Base-by-base conservation (phyloP, 2,888 invertebrate species). In the Drosophila ezoana region DNA sequence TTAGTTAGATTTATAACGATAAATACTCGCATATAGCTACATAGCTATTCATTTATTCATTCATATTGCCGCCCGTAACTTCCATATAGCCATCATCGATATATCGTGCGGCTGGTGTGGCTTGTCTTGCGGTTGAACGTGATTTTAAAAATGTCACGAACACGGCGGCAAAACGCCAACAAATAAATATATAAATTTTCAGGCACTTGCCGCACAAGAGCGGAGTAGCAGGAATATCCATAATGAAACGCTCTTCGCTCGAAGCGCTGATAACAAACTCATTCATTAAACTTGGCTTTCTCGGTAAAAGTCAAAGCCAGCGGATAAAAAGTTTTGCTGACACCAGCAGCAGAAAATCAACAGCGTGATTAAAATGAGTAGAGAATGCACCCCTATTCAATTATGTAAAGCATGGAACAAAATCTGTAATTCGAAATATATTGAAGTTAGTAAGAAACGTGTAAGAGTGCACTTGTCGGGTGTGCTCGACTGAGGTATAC, bases 141-240 rank as follows among this genome's bases (percentile, higher is more conserved):
- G 90, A 90, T 89, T 86, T 87, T 79, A 44, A 70, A 87, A 87
- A 89, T 89, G 90, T 90, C 90, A 90, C 90, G 90, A 83, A 81
- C 86, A 68, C 71, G 33, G 8, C 51, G 37, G 52, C 61, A 43
- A 16, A 13, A 33, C 58, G 58, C 14, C 54, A 35, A 35, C 32
- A 18, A 41, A 53, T 41, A 75, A 45, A 58, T 57, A 59, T 63
- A 53, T 63, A 53, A 41, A 58, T 66, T 58, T 59, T 28, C 13
- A 59, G 63, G 23, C 40, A 41, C 20, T 35, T 32, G 49, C 13
- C 3, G 9, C 18, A 35, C 45, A 40, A 18, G 28, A 8, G 13
- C 23, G n/a, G 28, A 2, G 38, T 16, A 41, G 32, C 45, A 37
- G 41, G 49, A 43, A 51, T 48, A 54, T 28, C 40, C 44, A 59